Base-by-base conservation (phyloP, 2,797 vertebrate species). In the Neostethus bicornis region DNA sequence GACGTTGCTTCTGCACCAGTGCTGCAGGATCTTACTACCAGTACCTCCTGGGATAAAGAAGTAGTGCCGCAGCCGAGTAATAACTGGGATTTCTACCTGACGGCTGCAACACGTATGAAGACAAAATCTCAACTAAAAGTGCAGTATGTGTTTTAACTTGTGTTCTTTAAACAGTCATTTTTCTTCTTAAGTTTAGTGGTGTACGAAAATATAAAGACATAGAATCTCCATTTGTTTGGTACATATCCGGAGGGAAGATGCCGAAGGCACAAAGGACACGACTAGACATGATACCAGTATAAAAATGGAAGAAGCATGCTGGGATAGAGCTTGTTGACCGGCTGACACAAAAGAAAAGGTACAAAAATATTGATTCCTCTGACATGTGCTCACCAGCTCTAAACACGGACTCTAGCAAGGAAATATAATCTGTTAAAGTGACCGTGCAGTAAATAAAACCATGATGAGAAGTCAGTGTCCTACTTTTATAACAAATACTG, bases 1-100 rank as follows among this genome's bases (percentile, higher is more conserved):
- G 73, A 70, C 67, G 28, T 63, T 65, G 56, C 61, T 75, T 60
- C 60, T 67, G 68, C 42, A 35, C 67, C 26, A 7, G 29, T 66
- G 76, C 80, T 81, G 72, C 80, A 80, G 70, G 64, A 77, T 80
- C 74, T 74, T 79, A 84, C 81, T 77, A 83, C 47, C 67, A 45
- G 25, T 64, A 75, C 59, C 81, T 82, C 78, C 51, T 46, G 83
- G 75, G 70, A 74, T 81, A 66, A 46, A 41, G 69, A 54, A 79
- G 42, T 45, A 65, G 66, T 73, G 77, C 79, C 41, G 80, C 83
- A 80, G 66, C 66, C 58, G 41, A 54, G 61, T 44, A 53, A 51
- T 64, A 79, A 64, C 69, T 52, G 58, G 66, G 57, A 50, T 77
- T 76, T 53, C 13, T 45, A 42, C 39, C 64, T 20, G 47, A 65